phyloP scores from a whole-genome alignment of 2,888 invertebrate species.

The Trissoscelio sp. region DNA sequence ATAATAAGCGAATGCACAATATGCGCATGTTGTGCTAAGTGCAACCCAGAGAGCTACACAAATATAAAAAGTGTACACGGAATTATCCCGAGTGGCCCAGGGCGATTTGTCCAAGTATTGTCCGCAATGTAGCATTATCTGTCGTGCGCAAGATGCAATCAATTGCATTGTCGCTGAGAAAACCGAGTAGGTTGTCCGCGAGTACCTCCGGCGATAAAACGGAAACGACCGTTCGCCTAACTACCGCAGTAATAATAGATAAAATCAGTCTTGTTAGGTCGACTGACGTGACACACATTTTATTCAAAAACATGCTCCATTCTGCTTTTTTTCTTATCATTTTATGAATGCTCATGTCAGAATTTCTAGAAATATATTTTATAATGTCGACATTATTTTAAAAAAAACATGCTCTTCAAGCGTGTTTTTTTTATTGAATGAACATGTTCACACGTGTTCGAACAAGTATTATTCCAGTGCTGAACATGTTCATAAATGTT shows the following conservation, averaged over 20 bases:
- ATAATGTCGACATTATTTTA: no score
- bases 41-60: background rate
- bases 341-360: no score
- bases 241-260: conserved; percentile 50
- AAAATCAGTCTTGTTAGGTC: conserved; percentile 50
- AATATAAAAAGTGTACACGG: background rate
- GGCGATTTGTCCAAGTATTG: conserved; percentile 43
- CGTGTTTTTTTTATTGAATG: no score
- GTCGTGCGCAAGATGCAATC: conserved; percentile 48
- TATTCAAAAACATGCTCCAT: conserved; percentile 3
- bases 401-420: no score
- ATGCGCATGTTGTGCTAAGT: background rate
- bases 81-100: conserved; percentile 30
- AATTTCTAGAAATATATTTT: no score
- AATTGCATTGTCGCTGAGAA: conserved; percentile 58
- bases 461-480: no score
- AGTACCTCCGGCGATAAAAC: conserved; percentile 59
- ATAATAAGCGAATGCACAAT: conserved; percentile 22
- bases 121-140: conserved; percentile 43
- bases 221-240: conserved; percentile 61
- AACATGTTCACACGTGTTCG: no score
- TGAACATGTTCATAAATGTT: no score
- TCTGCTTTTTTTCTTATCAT: background rate
- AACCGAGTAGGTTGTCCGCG: conserved; percentile 57
- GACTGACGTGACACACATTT: conserved; percentile 27